Evolutionary conservation across 2,113 vertebrate species (phyloP).

Genomic region (Nothoprocta perdicaria): DNA sequence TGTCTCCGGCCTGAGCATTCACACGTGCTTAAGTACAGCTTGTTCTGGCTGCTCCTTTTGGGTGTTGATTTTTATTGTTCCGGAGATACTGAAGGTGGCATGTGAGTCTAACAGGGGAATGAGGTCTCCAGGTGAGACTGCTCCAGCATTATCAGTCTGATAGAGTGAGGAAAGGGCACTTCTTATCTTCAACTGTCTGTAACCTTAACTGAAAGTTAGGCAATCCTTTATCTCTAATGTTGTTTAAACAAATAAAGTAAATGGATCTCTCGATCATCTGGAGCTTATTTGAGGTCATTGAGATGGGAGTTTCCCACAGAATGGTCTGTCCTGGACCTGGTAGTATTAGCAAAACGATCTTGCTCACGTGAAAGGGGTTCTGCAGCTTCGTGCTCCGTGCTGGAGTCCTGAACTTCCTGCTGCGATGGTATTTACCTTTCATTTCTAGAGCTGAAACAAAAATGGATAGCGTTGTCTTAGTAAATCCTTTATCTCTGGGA

Average conservation of each 20-base stretch:
- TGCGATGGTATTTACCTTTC: not conserved
- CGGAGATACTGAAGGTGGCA: accelerated
- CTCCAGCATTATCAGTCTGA: accelerated
- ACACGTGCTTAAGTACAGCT: not conserved
- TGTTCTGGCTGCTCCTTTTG: not conserved
- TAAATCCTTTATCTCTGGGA: not conserved
- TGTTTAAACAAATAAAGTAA: slow-evolving; percentile 49
- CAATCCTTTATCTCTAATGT: slow-evolving; percentile 4
- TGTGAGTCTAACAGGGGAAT: accelerated
- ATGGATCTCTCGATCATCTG: not conserved
- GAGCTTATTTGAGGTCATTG: not conserved
- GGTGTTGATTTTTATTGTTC: not conserved
- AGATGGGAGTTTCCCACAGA: not conserved
- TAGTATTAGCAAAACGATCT: not conserved
- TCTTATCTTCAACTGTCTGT: not conserved
- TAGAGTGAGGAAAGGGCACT: not conserved
- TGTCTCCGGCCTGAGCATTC: not conserved
- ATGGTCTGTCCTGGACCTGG: not conserved
- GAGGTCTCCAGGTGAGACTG: not conserved
- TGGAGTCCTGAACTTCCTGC: not conserved
- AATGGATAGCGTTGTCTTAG: not conserved
- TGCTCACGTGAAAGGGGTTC: not conserved
- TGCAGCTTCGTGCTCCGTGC: accelerated
- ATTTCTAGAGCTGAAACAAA: not conserved
- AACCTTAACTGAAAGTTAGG: too few species aligned